A percentile compares a stretch with the other conserved stretches of the same genome.
phyloP scores from a whole-genome alignment of 2,113 vertebrate genomes.

The Melospiza melodia region DNA sequence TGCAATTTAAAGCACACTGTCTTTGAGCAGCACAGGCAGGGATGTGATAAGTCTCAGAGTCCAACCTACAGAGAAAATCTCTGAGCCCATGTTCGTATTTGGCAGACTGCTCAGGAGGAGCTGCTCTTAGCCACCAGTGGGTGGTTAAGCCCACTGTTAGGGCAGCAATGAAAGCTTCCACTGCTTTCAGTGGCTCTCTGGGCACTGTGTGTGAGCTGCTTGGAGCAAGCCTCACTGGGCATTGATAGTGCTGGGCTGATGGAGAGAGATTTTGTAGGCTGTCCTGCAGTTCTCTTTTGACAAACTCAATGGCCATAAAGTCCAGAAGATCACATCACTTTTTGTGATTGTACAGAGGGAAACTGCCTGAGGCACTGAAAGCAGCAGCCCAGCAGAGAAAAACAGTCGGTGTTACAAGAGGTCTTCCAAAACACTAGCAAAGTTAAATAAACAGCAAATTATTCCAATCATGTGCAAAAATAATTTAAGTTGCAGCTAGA shows the following conservation, averaged over 20 bases:
- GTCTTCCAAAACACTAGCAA: conserved; percentile 46
- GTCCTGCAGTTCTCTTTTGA: background rate
- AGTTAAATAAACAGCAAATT: conserved; percentile 33
- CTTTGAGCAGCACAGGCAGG: background rate
- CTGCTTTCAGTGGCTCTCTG: background rate
- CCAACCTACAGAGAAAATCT: background rate
- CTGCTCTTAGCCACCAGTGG: background rate
- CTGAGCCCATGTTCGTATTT: background rate
- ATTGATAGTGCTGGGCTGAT: background rate
- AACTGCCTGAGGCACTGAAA: background rate
- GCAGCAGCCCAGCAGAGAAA: conserved; percentile 12
- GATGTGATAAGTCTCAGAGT: background rate
- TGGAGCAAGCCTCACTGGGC: background rate
- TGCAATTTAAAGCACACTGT: background rate
- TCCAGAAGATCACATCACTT: background rate
- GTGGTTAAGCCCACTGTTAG: background rate
- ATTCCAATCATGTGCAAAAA: conserved; percentile 27
- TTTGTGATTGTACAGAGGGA: background rate
- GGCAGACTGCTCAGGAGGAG: background rate
- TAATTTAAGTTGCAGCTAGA: background rate
- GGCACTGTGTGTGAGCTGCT: background rate
- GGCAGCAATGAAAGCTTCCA: background rate
- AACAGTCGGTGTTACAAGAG: background rate
- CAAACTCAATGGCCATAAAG: background rate
- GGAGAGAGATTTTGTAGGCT: background rate